These are phyloP conservation scores for Erebia ligea DNA, from an alignment of 2,888 invertebrate species.

Conservation along the genomic window DNA sequence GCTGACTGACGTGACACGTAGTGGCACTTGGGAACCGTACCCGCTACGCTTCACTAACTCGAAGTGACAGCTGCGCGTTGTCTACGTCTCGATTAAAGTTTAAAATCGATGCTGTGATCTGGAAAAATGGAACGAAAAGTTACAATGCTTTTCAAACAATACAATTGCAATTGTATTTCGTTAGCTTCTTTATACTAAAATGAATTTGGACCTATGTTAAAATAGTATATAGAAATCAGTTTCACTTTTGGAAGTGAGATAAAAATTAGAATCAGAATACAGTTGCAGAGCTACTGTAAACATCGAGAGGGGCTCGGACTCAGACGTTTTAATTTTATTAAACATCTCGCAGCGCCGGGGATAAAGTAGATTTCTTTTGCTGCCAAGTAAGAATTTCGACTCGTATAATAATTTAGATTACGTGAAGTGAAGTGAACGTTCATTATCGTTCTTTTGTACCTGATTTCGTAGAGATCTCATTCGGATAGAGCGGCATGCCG, in stretches of 20 bases:
- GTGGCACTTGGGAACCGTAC: constrained; percentile 37
- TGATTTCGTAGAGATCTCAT: constrained; percentile 82
- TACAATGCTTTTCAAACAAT: constrained; percentile 12
- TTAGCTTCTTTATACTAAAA: not conserved
- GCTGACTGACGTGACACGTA: constrained; percentile 32
- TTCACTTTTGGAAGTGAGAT: constrained; percentile 45
- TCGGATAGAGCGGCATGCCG: constrained; percentile 80
- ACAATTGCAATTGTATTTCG: constrained; percentile 1
- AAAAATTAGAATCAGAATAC: constrained; percentile 62
- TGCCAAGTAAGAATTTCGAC: constrained; percentile 80
- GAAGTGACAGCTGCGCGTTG: constrained; percentile 37
- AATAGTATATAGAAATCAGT: constrained; percentile 51
- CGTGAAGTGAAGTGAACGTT: constrained; percentile 82
- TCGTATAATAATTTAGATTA: constrained; percentile 83
- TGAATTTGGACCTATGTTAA: not conserved
- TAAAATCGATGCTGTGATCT: constrained; percentile 36
- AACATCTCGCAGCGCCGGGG: constrained; percentile 73
- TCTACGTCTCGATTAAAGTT: constrained; percentile 43
- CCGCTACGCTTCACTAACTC: constrained; percentile 40
- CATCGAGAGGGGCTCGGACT: constrained; percentile 68
- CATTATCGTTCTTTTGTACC: constrained; percentile 83
- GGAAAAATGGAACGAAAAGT: constrained; percentile 18
- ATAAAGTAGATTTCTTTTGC: constrained; percentile 82
- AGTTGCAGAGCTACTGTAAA: constrained; percentile 66
- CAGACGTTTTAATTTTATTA: constrained; percentile 81